These are phyloP conservation scores for Mycteria americana DNA, from an alignment of 2,797 vertebrate genomes.

Conservation along the genomic window DNA sequence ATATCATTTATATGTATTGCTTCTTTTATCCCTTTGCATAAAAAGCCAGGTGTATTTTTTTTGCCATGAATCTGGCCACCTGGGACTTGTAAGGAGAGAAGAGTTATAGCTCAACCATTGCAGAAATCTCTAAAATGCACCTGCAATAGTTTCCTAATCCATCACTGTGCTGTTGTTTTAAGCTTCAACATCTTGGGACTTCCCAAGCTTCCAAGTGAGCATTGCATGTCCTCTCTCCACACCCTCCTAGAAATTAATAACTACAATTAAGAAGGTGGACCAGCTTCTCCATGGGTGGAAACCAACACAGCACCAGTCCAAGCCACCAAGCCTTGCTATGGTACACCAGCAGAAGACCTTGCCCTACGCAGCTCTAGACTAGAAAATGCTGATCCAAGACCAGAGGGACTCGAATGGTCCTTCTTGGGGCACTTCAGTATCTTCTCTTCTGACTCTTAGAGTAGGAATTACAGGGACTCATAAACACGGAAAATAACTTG, in stretches of 20 bases:
- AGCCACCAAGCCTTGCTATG: background rate
- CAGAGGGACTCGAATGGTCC: background rate
- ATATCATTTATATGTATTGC: background rate
- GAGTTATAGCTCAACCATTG: background rate
- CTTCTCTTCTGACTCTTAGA: background rate
- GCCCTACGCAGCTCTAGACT: background rate
- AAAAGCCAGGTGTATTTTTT: background rate
- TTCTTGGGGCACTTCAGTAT: background rate
- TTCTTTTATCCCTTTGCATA: conserved; percentile 29
- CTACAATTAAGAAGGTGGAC: background rate
- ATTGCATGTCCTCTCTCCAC: background rate
- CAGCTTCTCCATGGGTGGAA: background rate
- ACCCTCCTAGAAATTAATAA: background rate
- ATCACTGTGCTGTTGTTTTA: background rate
- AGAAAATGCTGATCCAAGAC: background rate
- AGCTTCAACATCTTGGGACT: background rate
- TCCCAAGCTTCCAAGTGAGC: background rate
- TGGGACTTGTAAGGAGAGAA: background rate
- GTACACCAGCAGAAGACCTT: background rate
- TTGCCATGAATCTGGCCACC: background rate
- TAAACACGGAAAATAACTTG: background rate
- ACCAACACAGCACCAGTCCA: background rate
- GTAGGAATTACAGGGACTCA: background rate
- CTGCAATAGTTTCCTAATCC: background rate
- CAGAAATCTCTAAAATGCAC: conserved; percentile 5